phyloP scores from a whole-genome alignment of 92 coral and sea anemone species.

The Paramuricea clavata region DNA sequence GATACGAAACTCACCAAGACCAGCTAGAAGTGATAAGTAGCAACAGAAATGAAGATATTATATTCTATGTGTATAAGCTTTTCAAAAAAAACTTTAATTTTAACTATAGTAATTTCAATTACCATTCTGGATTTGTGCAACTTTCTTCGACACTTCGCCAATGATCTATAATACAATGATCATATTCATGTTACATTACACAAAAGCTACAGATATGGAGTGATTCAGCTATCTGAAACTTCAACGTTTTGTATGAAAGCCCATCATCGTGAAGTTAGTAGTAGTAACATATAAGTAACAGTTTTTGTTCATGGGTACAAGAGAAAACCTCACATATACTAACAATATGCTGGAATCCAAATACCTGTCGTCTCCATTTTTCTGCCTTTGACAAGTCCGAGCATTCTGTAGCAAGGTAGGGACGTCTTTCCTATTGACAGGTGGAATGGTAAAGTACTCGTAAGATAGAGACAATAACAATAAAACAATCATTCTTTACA shows the following conservation, averaged over 20 bases:
- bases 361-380: conserved; percentile 97
- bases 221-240: too few species aligned
- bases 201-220: not conserved
- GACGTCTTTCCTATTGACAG: conserved; percentile 83
- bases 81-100: too few species aligned
- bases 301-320: too few species aligned
- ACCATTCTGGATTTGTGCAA: conserved; percentile 99
- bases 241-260: too few species aligned
- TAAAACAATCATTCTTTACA: not conserved
- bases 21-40: conserved; percentile 71
- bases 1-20: conserved; percentile 97
- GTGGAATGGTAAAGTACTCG: not conserved
- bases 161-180: conserved; percentile 70
- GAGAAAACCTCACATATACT: too few species aligned
- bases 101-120: too few species aligned
- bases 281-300: too few species aligned
- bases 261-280: too few species aligned
- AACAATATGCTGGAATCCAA: too few species aligned
- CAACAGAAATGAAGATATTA: not conserved
- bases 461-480: too few species aligned
- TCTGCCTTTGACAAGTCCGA: conserved; percentile 94
- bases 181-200: too few species aligned
- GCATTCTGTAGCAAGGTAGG: conserved; percentile 95
- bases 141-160: conserved; percentile 98
- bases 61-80: too few species aligned